Conservation (phyloP, 1,140 invertebrate species). For the Ganaspis sp. region DNA sequence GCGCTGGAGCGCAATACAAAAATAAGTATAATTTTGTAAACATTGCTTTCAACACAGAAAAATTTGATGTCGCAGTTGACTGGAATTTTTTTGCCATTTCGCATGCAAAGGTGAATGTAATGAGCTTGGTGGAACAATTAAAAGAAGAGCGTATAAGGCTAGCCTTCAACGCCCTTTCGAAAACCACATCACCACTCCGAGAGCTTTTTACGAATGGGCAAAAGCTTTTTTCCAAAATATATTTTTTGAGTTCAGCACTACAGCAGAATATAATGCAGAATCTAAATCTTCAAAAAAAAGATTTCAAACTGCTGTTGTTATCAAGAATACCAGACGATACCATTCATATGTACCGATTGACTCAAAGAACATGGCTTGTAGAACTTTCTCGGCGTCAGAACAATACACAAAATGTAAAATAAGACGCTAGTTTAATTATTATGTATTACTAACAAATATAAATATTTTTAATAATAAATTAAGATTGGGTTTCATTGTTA, state of each 20-base stretch:
- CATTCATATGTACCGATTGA: no score
- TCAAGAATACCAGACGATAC: no score
- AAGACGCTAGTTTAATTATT: no score
- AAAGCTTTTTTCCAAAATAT: not conserved
- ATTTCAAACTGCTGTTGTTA: not conserved
- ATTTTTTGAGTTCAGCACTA: not conserved
- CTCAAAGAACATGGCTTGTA: no score
- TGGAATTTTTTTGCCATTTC: slow-evolving; percentile 63
- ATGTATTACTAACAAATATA: no score
- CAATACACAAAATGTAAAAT: no score
- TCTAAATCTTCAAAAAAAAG: not conserved
- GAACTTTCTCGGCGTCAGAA: no score
- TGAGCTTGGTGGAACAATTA: slow-evolving; percentile 44
- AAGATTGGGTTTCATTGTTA: no score
- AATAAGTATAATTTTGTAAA: slow-evolving; percentile 54
- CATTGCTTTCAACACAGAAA: slow-evolving; percentile 36
- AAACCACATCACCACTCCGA: not conserved
- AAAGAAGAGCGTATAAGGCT: slow-evolving; percentile 14
- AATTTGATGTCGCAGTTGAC: slow-evolving; percentile 49
- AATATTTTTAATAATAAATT: no score
- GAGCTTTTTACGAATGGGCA: not conserved
- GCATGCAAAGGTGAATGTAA: slow-evolving; percentile 58
- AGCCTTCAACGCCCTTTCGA: not conserved
- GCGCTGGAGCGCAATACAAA: slow-evolving; percentile 48
- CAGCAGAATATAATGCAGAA: not conserved